Conservation (phyloP, 37 sponge, comb jelly and placozoan species). For the Halisarca cf. caerulea region DNA sequence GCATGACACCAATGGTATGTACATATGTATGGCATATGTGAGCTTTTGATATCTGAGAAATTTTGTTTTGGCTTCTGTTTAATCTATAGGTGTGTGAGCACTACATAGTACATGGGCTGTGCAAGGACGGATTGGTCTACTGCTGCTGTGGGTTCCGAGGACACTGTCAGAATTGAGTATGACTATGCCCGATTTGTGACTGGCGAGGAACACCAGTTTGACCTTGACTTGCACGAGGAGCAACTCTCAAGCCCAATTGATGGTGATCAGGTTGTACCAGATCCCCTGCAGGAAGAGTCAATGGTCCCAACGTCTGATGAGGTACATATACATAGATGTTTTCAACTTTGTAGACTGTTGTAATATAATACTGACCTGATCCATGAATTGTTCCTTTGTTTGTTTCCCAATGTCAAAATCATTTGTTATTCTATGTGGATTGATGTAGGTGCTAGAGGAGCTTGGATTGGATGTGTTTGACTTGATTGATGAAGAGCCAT, state of each 20-base stretch:
- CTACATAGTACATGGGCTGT: conserved; percentile 39
- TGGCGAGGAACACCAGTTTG: conserved; percentile 31
- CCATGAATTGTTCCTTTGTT: too few relatives aligned
- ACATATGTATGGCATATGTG: too few relatives aligned
- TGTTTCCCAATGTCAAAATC: too few relatives aligned
- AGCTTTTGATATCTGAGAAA: too few relatives aligned
- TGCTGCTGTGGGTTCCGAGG: conserved; percentile 27
- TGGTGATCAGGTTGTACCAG: conserved; percentile 7
- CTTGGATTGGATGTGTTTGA: too few relatives aligned
- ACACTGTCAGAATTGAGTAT: conserved; percentile 30
- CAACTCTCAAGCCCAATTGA: background rate
- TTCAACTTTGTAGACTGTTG: too few relatives aligned
- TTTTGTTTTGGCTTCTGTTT: too few relatives aligned
- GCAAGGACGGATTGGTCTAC: conserved; percentile 36
- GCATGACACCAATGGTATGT: conserved; percentile 28
- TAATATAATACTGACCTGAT: too few relatives aligned
- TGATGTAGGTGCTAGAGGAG: too few relatives aligned
- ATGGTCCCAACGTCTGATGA: conserved; percentile 40
- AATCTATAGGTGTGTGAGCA: conserved; percentile 30
- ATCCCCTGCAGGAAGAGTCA: conserved; percentile 35
- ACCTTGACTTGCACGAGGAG: conserved; percentile 20
- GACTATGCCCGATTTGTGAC: conserved; percentile 40
- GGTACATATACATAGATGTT: too few relatives aligned
- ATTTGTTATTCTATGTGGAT: too few relatives aligned
- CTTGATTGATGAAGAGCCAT: too few relatives aligned